phyloP scores from a whole-genome alignment of 2,113 vertebrate genomes.

The Notechis scutatus region DNA sequence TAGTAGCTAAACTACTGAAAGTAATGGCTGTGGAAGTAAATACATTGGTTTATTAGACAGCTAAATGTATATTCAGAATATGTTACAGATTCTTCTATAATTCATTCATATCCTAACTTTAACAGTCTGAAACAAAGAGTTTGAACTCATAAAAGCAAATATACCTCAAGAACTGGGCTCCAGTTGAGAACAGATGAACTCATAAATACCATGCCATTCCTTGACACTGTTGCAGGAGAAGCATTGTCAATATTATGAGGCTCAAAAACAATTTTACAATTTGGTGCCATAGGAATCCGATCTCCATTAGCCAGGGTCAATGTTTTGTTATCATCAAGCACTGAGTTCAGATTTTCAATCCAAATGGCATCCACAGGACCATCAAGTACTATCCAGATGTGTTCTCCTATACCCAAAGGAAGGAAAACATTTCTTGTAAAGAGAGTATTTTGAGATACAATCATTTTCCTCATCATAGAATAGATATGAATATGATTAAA shows the following conservation, averaged over 20 bases:
- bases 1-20: neutral
- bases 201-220: conserved; percentile 99
- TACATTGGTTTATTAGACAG: neutral
- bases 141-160: neutral
- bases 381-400: conserved; percentile 96
- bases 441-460: neutral
- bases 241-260: conserved; percentile 97
- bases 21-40: neutral
- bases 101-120: neutral
- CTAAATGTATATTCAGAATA: neutral
- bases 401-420: conserved; percentile 76
- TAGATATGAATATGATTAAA: neutral
- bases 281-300: conserved; percentile 94
- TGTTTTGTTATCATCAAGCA: conserved; percentile 94
- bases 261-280: conserved; percentile 94
- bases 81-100: neutral
- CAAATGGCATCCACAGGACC: conserved; percentile 97
- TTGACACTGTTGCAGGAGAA: conserved; percentile 93
- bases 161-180: conserved; percentile 92
- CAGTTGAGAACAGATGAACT: conserved; percentile 92
- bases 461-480: neutral
- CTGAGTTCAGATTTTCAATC: conserved; percentile 98
- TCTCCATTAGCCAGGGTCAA: conserved; percentile 94
- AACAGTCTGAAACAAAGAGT: neutral
- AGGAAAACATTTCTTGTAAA: neutral